Evolutionary conservation across 2,888 invertebrate genomes (phyloP).

Genomic region (Agrenia bidenticulata): DNA sequence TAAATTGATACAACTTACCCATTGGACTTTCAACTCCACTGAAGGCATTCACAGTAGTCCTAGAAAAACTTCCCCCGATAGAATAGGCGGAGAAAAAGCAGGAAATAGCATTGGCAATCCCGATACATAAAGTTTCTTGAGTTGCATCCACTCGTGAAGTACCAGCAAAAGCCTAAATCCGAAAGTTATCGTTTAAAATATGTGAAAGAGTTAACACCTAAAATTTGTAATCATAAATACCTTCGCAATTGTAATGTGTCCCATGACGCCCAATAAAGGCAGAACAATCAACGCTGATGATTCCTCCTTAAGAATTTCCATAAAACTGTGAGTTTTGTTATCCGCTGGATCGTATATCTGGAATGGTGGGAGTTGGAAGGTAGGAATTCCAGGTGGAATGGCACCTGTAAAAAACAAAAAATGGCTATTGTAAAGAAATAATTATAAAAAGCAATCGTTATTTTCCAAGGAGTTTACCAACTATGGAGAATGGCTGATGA

Average conservation of each 20-base stretch:
- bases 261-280: slow-evolving; percentile 45
- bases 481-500: slow-evolving; percentile 39
- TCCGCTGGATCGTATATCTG: slow-evolving; percentile 32
- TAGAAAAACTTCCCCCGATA: slow-evolving; percentile 42
- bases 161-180: slow-evolving; percentile 28
- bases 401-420: slow-evolving; percentile 17
- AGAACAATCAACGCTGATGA: slow-evolving; percentile 45
- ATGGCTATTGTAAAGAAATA: too few relatives aligned
- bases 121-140: slow-evolving; percentile 42
- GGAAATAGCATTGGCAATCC: slow-evolving; percentile 40
- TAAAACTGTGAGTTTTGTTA: slow-evolving; percentile 32
- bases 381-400: slow-evolving; percentile 42
- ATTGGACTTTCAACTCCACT: slow-evolving; percentile 43
- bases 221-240: too few relatives aligned
- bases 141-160: slow-evolving; percentile 38
- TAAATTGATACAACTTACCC: too few relatives aligned
- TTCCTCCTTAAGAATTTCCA: slow-evolving; percentile 43
- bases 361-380: slow-evolving; percentile 36
- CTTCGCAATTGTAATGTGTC: slow-evolving; percentile 43
- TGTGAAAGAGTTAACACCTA: not conserved
- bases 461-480: slow-evolving; percentile 29
- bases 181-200: not conserved
- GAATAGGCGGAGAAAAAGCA: slow-evolving; percentile 42
- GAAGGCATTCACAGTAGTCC: slow-evolving; percentile 47
- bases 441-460: not conserved